Evolutionary conservation across 2,888 invertebrate genomes (phyloP).

Genomic region (Hyalella azteca): DNA sequence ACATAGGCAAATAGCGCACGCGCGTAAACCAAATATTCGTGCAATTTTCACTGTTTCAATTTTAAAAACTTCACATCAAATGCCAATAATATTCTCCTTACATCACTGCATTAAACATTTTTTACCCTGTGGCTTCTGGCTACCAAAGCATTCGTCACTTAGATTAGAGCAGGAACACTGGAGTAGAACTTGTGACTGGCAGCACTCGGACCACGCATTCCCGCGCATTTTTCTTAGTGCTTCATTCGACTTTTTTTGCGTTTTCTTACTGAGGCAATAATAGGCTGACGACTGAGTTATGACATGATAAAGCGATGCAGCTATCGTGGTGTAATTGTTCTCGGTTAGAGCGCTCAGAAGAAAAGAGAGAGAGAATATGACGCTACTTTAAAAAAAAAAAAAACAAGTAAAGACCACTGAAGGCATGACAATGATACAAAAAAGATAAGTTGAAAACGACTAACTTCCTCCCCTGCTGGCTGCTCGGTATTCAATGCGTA

Average conservation of each 20-base stretch:
- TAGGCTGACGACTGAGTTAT: constrained; percentile 36
- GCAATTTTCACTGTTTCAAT: no score
- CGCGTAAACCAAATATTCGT: no score
- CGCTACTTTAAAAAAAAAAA: neutral
- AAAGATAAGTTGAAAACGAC: no score
- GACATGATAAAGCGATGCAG: constrained; percentile 36
- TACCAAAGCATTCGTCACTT: no score
- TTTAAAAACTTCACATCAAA: no score
- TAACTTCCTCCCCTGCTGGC: no score
- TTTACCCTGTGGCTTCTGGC: no score
- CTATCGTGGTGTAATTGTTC: constrained; percentile 37
- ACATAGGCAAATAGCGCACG: no score
- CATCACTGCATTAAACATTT: no score
- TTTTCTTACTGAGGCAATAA: constrained; percentile 18
- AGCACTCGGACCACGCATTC: constrained; percentile 9
- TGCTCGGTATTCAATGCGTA: no score
- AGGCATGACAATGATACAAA: neutral
- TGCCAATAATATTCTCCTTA: no score
- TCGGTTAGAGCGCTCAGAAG: constrained; percentile 1
- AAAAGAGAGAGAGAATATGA: constrained; percentile 3
- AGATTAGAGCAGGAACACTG: no score
- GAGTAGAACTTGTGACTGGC: neutral
- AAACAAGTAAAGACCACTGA: neutral
- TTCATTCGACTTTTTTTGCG: constrained; percentile 26
- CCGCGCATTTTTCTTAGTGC: constrained; percentile 35